A percentile compares a stretch with the other conserved stretches of the same genome.
Evolutionary conservation across 2,797 vertebrate species (phyloP).

Genomic region (Liparis tanakae): DNA sequence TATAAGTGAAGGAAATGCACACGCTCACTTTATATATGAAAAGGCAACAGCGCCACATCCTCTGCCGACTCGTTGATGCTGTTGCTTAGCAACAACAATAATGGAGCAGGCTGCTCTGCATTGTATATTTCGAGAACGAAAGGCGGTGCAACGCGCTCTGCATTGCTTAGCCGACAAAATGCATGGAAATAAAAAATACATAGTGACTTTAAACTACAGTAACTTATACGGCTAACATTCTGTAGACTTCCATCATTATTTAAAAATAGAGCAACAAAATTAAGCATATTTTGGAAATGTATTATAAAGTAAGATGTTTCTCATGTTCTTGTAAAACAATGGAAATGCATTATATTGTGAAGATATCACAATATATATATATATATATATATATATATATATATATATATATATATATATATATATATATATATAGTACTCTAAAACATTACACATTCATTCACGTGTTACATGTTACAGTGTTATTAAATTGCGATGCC

Average conservation of each 20-base stretch:
- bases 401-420: too few species aligned
- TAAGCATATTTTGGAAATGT: too few species aligned
- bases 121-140: slow-evolving; percentile 2
- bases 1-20: neutral
- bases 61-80: slow-evolving; percentile 3
- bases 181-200: neutral
- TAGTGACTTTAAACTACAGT: neutral
- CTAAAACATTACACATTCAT: neutral
- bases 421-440: too few species aligned
- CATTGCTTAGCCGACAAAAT: slow-evolving; percentile 3
- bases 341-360: too few species aligned
- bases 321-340: too few species aligned
- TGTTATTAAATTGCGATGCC: neutral
- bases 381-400: too few species aligned
- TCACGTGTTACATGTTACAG: neutral
- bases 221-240: neutral
- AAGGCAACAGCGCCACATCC: neutral
- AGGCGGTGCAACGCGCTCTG: slow-evolving; percentile 1
- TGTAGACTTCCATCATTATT: neutral
- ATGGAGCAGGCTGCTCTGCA: slow-evolving; percentile 12
- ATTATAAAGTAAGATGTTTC: too few species aligned
- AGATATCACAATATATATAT: too few species aligned
- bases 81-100: slow-evolving; percentile 39
- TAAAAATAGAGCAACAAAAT: neutral
- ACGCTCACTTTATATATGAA: neutral